A percentile compares a stretch with the other conserved stretches of the same genome.
phyloP scores from a whole-genome alignment of 2,797 vertebrate species.

The Echiichthys vipera region DNA sequence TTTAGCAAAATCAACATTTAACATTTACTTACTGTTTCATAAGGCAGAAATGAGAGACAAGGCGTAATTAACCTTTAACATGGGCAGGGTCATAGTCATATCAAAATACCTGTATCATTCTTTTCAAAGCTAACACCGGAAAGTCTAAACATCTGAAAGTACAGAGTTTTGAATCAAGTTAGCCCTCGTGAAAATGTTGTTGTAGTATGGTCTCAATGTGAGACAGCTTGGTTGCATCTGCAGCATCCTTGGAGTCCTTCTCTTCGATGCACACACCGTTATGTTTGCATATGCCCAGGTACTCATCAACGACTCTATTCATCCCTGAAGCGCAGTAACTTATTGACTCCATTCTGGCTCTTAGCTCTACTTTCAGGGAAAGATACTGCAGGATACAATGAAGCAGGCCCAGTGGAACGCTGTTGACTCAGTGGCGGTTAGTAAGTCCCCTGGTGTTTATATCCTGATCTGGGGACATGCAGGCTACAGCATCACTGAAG shows the following conservation, averaged over 20 bases:
- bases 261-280: constrained; percentile 35
- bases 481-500: constrained; percentile 10
- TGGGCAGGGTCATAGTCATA: too few relatives aligned
- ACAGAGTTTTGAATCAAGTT: neutral
- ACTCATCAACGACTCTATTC: constrained; percentile 50
- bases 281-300: constrained; percentile 57
- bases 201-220: constrained; percentile 74
- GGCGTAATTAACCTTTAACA: neutral
- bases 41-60: neutral
- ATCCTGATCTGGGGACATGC: neutral
- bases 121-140: neutral
- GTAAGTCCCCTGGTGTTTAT: neutral
- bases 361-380: neutral
- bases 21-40: neutral
- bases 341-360: constrained; percentile 28
- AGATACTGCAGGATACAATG: neutral
- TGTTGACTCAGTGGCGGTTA: neutral
- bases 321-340: constrained; percentile 40
- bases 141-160: neutral
- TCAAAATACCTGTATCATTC: neutral
- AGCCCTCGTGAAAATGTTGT: neutral
- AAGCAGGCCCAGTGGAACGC: neutral
- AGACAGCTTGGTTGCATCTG: constrained; percentile 33
- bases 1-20: neutral
- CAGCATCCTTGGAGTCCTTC: constrained; percentile 46